Base-by-base conservation (phyloP, 2,888 invertebrate genomes). In the Melitaea athalia region DNA sequence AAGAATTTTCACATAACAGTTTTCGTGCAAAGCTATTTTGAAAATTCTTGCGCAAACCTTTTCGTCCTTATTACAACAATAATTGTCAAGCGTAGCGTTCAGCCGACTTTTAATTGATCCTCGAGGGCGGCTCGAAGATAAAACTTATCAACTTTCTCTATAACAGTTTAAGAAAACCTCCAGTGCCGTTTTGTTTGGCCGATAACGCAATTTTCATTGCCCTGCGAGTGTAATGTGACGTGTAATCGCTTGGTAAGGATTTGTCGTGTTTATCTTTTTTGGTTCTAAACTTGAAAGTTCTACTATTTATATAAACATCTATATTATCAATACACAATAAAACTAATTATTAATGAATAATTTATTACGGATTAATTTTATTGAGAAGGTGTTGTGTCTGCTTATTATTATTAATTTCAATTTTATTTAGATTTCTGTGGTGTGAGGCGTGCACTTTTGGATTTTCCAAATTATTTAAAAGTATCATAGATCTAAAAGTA, bases 101-200 rank as follows among this genome's bases (percentile, higher is more conserved):
- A 81, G 83, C 83, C 85, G 87, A 92, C 89, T 93, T 93, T 93
- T 93, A 93, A 93, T 93, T 93, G 93, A 92, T 93, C 93, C 93
- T 93, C 81, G 87, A 92, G 93, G 93, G 93, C 89, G 89, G 87
- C 80, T 85, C 75, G 79, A 75, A 87, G 91, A 92, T 91, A 92
- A 92, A 92, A 91, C 87, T 89, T 82, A 85, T 89, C 83, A 91
- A 92, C 90, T 92, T 92, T 92, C 89, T 89, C 91, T 91, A 91
- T 91, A 89, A 89, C 89, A 89, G 87, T 90, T 91, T 91, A 91
- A 91, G 91, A 91, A 91, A 91, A 88, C 87, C 85, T 82, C 84
- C 78, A 75, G 77, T 77, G 81, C 79, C 81, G 79, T 85, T 88
- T 84, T 85, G 87, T 87, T 85, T 84, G 77, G 83, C 82, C 83